phyloP scores from a whole-genome alignment of 2,797 vertebrate species.

The Fringilla coelebs region DNA sequence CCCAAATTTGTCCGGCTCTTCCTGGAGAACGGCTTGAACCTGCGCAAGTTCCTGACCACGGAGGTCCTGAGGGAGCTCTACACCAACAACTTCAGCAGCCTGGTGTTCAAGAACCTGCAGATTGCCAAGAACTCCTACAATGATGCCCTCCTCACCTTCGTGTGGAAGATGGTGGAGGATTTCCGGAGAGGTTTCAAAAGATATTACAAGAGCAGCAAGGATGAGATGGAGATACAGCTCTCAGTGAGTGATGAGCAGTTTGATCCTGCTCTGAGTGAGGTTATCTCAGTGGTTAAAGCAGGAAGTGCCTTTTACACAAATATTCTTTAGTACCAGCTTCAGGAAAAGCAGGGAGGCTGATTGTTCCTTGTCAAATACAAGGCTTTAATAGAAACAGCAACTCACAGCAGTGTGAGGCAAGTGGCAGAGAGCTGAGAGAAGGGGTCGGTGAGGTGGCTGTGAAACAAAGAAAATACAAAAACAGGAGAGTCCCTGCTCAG shows the following conservation, averaged over 20 bases:
- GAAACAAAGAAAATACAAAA: background rate
- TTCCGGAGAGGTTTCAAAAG: constrained; percentile 75
- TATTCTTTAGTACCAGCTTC: background rate
- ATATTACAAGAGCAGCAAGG: constrained; percentile 74
- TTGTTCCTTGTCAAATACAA: background rate
- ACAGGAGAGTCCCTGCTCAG: too few relatives aligned
- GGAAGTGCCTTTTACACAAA: background rate
- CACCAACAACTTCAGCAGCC: constrained; percentile 76
- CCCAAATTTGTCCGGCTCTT: constrained; percentile 82
- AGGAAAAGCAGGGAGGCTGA: background rate
- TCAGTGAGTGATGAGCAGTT: constrained; percentile 39
- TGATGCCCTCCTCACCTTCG: constrained; percentile 75
- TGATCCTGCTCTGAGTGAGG: background rate
- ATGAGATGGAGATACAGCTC: constrained; percentile 69
- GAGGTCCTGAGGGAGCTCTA: constrained; percentile 79
- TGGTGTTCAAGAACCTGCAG: constrained; percentile 80
- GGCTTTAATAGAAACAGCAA: background rate
- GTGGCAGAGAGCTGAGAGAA: background rate
- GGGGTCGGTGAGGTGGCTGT: background rate
- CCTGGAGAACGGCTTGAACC: constrained; percentile 79
- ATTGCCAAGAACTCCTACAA: constrained; percentile 83
- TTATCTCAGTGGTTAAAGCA: background rate
- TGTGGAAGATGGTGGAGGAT: constrained; percentile 81
- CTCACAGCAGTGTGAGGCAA: background rate
- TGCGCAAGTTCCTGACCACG: constrained; percentile 77